Evolutionary conservation across 2,113 vertebrate genomes (phyloP).

Genomic region (Burhinus bistriatus): DNA sequence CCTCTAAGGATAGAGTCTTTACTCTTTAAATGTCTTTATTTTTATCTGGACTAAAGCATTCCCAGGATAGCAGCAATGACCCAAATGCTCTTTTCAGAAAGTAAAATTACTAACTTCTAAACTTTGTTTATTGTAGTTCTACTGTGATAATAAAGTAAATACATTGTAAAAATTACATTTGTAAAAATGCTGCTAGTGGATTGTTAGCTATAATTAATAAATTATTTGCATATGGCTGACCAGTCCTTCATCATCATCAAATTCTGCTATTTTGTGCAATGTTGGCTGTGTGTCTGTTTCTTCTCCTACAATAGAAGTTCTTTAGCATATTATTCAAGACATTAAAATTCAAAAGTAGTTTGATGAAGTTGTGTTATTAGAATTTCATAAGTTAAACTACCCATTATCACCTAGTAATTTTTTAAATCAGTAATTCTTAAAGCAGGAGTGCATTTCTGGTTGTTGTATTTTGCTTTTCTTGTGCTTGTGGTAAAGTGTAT

Average conservation of each 20-base stretch:
- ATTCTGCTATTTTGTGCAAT: conserved; percentile 41
- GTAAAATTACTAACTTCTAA: not conserved
- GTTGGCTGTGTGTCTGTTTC: conserved; percentile 42
- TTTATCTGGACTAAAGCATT: not conserved
- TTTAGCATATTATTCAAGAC: not conserved
- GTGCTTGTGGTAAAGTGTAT: conserved; percentile 35
- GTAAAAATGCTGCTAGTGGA: not conserved
- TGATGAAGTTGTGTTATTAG: not conserved
- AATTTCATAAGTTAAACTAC: not conserved
- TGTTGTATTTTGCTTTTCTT: conserved; percentile 41
- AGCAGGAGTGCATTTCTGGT: conserved; percentile 25
- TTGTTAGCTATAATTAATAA: not conserved
- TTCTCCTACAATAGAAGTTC: not conserved
- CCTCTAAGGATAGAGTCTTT: not conserved
- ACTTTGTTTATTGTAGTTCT: not conserved
- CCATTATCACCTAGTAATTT: conserved; percentile 38
- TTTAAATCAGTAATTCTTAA: conserved; percentile 39
- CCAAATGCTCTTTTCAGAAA: not conserved
- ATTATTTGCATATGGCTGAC: not conserved
- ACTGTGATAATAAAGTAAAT: not conserved
- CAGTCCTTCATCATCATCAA: conserved; percentile 46
- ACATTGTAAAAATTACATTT: not conserved
- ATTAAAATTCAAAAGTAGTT: not conserved
- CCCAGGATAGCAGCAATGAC: not conserved
- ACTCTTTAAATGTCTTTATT: not conserved